phyloP scores from a whole-genome alignment of 2,113 vertebrate species.

The Oreochromis niloticus region DNA sequence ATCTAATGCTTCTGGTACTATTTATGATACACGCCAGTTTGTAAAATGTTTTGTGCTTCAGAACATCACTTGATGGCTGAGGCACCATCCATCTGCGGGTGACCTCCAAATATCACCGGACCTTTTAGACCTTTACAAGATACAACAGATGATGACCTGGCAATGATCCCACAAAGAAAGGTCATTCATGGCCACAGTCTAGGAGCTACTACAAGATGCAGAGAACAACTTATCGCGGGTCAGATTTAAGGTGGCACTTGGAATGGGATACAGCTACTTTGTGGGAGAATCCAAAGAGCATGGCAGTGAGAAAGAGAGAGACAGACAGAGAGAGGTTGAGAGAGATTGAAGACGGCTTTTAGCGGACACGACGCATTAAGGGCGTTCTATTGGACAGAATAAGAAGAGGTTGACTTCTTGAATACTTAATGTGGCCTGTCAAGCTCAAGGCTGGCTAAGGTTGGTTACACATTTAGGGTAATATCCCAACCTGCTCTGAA shows the following conservation, averaged over 20 bases:
- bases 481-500: conserved; percentile 22
- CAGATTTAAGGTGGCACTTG: not conserved
- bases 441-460: conserved; percentile 40
- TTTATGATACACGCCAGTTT: conserved; percentile 40
- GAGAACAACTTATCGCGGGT: not conserved
- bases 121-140: not conserved
- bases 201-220: not conserved
- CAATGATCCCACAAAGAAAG: not conserved
- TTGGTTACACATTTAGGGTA: conserved; percentile 56
- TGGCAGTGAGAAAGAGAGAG: not conserved
- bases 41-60: conserved; percentile 31
- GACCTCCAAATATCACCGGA: not conserved
- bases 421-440: conserved; percentile 43
- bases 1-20: conserved; percentile 39
- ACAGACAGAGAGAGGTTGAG: not conserved
- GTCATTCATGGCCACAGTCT: not conserved
- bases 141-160: not conserved
- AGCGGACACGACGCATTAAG: not conserved
- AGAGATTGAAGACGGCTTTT: conserved; percentile 24
- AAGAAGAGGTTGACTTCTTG: conserved; percentile 19
- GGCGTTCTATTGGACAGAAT: not conserved
- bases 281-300: not conserved
- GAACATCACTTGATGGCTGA: not conserved
- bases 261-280: conserved; percentile 5
- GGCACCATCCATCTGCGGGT: not conserved